Evolutionary conservation across 2,797 vertebrate species (phyloP), one percentile per base, ranked within the genome.

Genomic region (Melanotaenia pygmaea): DNA sequence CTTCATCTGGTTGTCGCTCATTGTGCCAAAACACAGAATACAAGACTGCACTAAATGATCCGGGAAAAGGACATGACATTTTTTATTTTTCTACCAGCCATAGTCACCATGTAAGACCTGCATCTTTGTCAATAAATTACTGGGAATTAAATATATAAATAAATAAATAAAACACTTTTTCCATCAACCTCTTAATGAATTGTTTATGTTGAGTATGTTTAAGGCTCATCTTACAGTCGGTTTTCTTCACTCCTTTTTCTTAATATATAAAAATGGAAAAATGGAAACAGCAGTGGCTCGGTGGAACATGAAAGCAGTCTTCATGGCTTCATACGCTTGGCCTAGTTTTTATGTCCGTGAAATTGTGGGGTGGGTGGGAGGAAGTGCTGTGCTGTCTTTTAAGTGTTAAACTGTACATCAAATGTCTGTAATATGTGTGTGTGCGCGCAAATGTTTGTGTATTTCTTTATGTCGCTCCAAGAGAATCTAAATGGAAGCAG

Each of bases 301-400:
- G 73, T 65, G 67, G 51, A 80, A 84, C 86, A 78, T 86, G 81
- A 91, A 90, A 85, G 83, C 71, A 40, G 67, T 45, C 67, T 80
- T 80, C 76, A 74, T 58, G 72, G 68, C 75, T 83, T 76, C 71
- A 75, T 76, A 59, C 1, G 59, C 73, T 76, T 91, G 88, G 83
- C 89, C 88, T 88, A 88, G 66, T 86, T 91, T 81, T 76, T 79
- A 59, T 84, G 78, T 80, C 77, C 72, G 88, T 88, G 81, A 86
- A 88, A 88, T 89, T 77, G 81, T 63, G 77, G 79, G 76, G 57
- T 70, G 81, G 58, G 81, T 76, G 76, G 82, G 71, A 72, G 79
- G 40, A 80, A 66, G 71, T 26, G 64, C 71, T 74, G 70, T 0
- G 7, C 54, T 30, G 68, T 67, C 70, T 89, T 74, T 73, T 38